A percentile compares a stretch with the other conserved stretches of the same genome.
Conservation (phyloP, 2,888 invertebrate genomes). For the Odontomyia ornata region DNA sequence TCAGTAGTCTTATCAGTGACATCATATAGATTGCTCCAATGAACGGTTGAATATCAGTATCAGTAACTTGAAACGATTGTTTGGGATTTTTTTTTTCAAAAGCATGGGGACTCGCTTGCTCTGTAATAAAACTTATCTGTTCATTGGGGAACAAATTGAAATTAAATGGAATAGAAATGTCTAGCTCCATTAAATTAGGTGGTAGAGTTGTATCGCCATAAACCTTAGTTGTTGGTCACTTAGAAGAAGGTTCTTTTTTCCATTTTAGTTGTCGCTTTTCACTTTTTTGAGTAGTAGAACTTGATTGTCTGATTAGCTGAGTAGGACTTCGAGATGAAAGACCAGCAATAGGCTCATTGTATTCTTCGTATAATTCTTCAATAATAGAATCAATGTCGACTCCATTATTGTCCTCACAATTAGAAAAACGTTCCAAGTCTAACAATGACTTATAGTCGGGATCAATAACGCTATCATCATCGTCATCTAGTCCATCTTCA, state of each 20-base stretch:
- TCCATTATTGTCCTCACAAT: too few species aligned
- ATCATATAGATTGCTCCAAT: constrained; percentile 36
- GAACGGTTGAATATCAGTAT: constrained; percentile 45
- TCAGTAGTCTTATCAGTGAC: too few species aligned
- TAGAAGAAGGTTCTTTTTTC: constrained; percentile 21
- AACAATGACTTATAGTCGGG: too few species aligned
- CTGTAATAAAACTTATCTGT: too few species aligned
- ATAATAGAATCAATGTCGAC: too few species aligned
- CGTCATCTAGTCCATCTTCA: too few species aligned
- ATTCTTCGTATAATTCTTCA: too few species aligned
- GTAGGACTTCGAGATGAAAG: background rate
- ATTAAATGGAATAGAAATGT: constrained; percentile 43
- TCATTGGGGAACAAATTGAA: constrained; percentile 40
- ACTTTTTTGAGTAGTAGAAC: background rate
- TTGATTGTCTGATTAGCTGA: constrained; percentile 8
- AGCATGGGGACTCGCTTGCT: constrained; percentile 11
- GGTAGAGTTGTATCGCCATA: constrained; percentile 31
- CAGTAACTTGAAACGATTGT: too few species aligned
- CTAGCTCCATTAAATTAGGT: too few species aligned
- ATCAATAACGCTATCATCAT: too few species aligned
- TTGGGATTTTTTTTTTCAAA: constrained; percentile 42
- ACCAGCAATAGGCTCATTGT: too few species aligned
- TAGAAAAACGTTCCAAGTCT: too few species aligned
- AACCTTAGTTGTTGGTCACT: constrained; percentile 11
- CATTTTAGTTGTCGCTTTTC: constrained; percentile 22